Base-by-base conservation (phyloP, 2,888 invertebrate species). In the Endomychus coccineus region DNA sequence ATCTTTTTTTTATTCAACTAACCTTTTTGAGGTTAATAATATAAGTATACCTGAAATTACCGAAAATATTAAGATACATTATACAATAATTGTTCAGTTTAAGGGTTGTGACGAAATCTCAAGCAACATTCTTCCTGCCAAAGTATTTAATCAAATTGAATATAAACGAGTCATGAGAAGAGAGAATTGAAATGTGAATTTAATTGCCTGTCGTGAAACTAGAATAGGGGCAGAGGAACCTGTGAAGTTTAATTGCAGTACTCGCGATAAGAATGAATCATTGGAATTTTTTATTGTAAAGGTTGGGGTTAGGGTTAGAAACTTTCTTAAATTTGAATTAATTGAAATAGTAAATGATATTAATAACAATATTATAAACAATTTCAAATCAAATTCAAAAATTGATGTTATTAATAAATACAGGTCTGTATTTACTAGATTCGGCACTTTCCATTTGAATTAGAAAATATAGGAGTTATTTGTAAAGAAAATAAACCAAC, bases 1-100 rank as follows among this genome's bases (percentile, higher is more conserved):
- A 29, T 29, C 17, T 29, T 29, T 16, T 29, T 29, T 17, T 29
- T 16, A 19, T 17, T 29, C 16, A 29, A 29, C 1, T 28, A 28
- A 16, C 17, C 28, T 17, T 11, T 29, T 16, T 10, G 10, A 16
- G 7, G 11, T 10, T 16, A 16, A 7, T 16, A 10, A 29, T n/a
- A n/a, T n/a, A 16, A 16, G 10, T 16, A 22, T 21, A 7, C 16
- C 16, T 19, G 22, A 7, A 31, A 12, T 22, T 11, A 12, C 15
- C 13, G 30, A 30, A 31, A 31, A 16, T 17, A 7, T 29, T 2
- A 16, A 16, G 9, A 22, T 31, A n/a, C 19, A 31, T 31, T 21
- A 31, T 31, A 3, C 15, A 21, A 15, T 10, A 21, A 15, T 31
- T 13, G 10, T 31, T n/a, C n/a, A n/a, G 19, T 31, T 30, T 30